phyloP scores from a whole-genome alignment of 2,888 invertebrate genomes.

The Chirona hameri region DNA sequence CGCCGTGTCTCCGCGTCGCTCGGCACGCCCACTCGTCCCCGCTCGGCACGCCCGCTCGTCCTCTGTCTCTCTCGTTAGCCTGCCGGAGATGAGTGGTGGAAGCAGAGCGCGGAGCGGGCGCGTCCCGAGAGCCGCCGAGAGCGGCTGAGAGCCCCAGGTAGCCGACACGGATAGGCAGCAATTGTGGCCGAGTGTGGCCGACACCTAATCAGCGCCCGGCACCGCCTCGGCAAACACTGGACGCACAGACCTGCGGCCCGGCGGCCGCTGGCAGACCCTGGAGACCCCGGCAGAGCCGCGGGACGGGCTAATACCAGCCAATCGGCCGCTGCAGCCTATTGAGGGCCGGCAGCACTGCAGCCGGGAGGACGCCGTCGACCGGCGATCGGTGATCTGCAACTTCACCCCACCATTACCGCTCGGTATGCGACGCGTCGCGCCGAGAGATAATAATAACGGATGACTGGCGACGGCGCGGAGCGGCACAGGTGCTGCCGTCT shows the following conservation, averaged over 20 bases:
- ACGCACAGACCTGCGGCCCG: neutral
- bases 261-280: neutral
- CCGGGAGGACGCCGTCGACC: neutral
- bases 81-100: neutral
- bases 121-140: neutral
- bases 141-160: neutral
- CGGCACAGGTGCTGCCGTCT: neutral
- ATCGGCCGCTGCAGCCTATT: neutral
- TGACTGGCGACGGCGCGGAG: neutral
- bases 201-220: constrained; percentile 5
- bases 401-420: neutral
- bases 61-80: neutral
- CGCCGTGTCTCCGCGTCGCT: neutral
- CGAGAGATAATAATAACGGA: neutral
- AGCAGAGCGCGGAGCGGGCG: neutral
- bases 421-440: neutral
- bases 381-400: neutral
- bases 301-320: neutral
- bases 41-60: neutral
- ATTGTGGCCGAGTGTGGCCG: neutral
- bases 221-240: neutral
- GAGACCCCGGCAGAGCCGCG: neutral
- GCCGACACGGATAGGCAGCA: constrained; percentile 2
- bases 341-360: neutral
- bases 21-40: too few species aligned